Evolutionary conservation across 2,113 vertebrate genomes (phyloP).

Genomic region (Rynchops niger): DNA sequence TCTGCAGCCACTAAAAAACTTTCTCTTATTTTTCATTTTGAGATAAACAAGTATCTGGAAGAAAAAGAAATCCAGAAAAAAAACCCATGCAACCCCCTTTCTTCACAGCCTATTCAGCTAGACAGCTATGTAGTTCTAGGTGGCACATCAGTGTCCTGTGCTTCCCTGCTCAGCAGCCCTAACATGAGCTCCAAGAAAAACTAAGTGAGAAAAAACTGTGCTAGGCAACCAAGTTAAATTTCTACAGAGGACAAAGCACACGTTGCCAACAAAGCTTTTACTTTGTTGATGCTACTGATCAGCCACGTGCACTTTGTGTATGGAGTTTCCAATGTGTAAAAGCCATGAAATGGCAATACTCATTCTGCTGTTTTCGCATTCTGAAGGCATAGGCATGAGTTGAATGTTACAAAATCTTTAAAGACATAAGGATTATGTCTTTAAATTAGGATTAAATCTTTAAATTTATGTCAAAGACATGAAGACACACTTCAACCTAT

Average conservation of each 20-base stretch:
- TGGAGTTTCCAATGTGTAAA: background rate
- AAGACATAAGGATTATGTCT: background rate
- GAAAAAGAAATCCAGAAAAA: background rate
- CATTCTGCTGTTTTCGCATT: background rate
- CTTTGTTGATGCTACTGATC: background rate
- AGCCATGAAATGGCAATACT: background rate
- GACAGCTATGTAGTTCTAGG: background rate
- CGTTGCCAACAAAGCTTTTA: background rate
- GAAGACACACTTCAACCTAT: background rate
- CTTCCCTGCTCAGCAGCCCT: background rate
- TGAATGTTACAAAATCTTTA: background rate
- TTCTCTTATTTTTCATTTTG: background rate
- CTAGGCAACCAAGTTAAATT: background rate
- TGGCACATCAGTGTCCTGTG: background rate
- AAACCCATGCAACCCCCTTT: background rate
- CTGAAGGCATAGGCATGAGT: background rate
- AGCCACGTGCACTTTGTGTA: background rate
- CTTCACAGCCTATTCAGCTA: background rate
- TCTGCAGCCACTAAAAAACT: background rate
- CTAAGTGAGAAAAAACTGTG: background rate
- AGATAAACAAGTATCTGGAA: background rate
- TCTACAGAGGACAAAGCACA: background rate
- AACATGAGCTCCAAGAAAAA: background rate
- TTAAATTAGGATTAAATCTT: no score
- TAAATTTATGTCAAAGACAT: no score